phyloP scores from a whole-genome alignment of 2,888 invertebrate genomes.

The Digitonthophagus gazella region DNA sequence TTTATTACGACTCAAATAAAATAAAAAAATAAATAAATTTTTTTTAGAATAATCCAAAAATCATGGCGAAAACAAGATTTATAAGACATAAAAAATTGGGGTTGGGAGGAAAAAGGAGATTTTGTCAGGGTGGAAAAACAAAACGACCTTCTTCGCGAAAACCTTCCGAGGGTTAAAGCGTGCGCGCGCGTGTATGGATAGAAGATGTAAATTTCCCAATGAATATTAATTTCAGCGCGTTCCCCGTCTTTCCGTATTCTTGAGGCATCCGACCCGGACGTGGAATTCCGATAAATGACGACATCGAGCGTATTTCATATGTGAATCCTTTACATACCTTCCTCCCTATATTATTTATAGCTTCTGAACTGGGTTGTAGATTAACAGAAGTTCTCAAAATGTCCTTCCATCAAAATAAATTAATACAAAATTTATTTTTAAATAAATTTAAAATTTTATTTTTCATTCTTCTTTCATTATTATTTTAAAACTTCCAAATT shows the following conservation, averaged over 20 bases:
- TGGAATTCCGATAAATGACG: slow-evolving; percentile 23
- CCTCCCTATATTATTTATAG: slow-evolving; percentile 25
- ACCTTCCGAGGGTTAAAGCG: not conserved
- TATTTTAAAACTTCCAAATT: not conserved
- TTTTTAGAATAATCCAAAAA: no score
- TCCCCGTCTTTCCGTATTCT: slow-evolving; percentile 21
- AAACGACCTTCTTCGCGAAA: not conserved
- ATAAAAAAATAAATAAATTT: no score
- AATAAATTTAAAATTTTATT: no score
- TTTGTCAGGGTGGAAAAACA: not conserved
- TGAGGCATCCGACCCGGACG: slow-evolving; percentile 10
- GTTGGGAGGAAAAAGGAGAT: not conserved
- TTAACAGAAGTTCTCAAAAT: no score
- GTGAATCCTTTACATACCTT: slow-evolving; percentile 27
- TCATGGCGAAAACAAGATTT: no score
- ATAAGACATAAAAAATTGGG: no score
- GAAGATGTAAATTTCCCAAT: slow-evolving; percentile 25
- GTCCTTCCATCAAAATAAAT: no score
- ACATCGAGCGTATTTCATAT: slow-evolving; percentile 26
- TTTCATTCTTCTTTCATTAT: no score
- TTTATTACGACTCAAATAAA: no score
- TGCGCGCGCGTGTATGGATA: not conserved
- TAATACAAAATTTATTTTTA: no score
- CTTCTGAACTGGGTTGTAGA: no score
- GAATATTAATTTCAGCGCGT: slow-evolving; percentile 25